Evolutionary conservation across 2,113 vertebrate genomes (phyloP).

Genomic region (Chloroceryle aenea): DNA sequence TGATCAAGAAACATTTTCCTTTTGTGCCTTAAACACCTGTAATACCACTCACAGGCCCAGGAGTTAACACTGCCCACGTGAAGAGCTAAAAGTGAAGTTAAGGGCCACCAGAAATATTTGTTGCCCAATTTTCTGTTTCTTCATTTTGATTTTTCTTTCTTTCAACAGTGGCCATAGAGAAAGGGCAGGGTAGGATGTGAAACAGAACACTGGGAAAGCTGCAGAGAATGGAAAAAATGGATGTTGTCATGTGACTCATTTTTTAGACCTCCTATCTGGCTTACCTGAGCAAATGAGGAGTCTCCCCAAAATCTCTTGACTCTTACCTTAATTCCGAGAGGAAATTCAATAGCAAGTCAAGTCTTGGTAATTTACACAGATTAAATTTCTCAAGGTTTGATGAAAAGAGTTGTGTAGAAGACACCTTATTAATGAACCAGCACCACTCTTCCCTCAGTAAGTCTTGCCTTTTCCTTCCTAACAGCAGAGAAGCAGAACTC

Average conservation of each 20-base stretch:
- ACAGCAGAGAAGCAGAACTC: neutral
- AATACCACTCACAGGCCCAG: neutral
- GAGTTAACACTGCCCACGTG: neutral
- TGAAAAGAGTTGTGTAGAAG: neutral
- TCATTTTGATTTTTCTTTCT: neutral
- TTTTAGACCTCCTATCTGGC: neutral
- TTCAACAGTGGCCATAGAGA: neutral
- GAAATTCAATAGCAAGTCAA: neutral
- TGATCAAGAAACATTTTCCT: neutral
- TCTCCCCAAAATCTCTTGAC: neutral
- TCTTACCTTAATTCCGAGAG: neutral
- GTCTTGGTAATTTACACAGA: neutral
- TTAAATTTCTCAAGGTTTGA: neutral
- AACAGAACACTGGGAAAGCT: neutral
- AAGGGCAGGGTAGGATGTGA: neutral
- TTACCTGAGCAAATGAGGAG: neutral
- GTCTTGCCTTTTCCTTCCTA: neutral
- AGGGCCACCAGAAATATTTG: neutral
- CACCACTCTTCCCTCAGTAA: neutral
- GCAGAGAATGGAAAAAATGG: neutral
- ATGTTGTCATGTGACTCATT: neutral
- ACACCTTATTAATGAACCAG: neutral
- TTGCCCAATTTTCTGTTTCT: neutral
- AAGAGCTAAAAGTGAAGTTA: neutral
- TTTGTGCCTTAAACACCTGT: neutral